Evolutionary conservation across 1,140 invertebrate species (phyloP), one percentile per base, ranked within the genome.

Genomic region (Plutomurus gul): DNA sequence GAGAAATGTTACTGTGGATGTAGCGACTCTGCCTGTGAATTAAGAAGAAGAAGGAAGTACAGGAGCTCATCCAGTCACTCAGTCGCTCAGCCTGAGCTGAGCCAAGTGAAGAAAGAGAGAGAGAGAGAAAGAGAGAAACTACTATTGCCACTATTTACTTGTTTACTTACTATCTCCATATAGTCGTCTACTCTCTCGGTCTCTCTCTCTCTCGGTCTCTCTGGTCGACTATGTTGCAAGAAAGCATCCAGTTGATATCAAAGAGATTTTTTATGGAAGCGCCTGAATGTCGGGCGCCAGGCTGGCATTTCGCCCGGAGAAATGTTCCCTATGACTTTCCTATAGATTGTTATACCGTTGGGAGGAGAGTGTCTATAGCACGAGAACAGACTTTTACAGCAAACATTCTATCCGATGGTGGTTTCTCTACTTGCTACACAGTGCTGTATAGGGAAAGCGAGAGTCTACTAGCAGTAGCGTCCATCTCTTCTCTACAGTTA

Each of bases 271-370:
- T 82, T 82, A 82, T 79, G 75, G 77, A 60, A 82, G 81, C 81
- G 77, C 81, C 81, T 74, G 75, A 77, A 79, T 79, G 81, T 82
- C 81, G 77, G 80, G 81, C 81, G 81, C 81, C 81, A 82, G 81
- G 1, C 77, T 82, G 81, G 81, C 81, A 82, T 82, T 82, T 82
- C 70, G 81, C 81, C 81, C 77, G 75, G 33, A 70, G 73, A 75
- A 78, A 74, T 74, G 33, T 77, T 33, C 39, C 49, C 27, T 74
- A 39, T 60, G 43, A 43, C 27, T n/a, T 1, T 3, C 16, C 18
- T 49, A 49, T 20, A 8, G 20, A 49, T 8, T 47, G 16, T 47
- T n/a, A n/a, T n/a, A n/a, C n/a, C n/a, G n/a, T n/a, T n/a, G n/a
- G n/a, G n/a, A n/a, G n/a, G n/a, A n/a, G n/a, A n/a, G n/a, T n/a